phyloP scores from a whole-genome alignment of 2,797 vertebrate genomes.

The Hozukius guyotensis region DNA sequence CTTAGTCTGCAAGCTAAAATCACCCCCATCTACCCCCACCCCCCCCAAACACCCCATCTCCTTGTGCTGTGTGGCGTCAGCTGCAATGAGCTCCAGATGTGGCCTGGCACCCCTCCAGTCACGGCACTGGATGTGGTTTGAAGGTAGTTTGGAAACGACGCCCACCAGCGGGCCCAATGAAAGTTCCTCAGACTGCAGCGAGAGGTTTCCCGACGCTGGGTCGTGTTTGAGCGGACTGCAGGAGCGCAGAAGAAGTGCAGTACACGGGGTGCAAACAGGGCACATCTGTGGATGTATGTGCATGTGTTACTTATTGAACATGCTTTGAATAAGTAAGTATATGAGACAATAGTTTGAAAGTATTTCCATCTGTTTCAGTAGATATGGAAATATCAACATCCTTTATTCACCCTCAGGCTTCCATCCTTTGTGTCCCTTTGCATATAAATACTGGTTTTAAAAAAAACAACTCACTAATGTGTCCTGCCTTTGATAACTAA shows the following conservation, averaged over 20 bases:
- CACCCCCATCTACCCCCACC: slow-evolving; percentile 33
- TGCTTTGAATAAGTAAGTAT: slow-evolving; percentile 49
- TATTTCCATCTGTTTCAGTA: slow-evolving; percentile 58
- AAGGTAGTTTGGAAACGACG: slow-evolving; percentile 81
- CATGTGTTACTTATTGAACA: slow-evolving; percentile 66
- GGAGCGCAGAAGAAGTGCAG: slow-evolving; percentile 20
- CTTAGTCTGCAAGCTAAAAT: slow-evolving; percentile 58
- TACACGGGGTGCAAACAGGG: neutral
- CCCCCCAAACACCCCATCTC: slow-evolving; percentile 68
- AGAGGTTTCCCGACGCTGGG: slow-evolving; percentile 48
- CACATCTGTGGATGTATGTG: slow-evolving; percentile 27
- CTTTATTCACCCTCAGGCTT: slow-evolving; percentile 30
- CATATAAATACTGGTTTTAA: slow-evolving; percentile 9
- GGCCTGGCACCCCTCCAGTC: slow-evolving; percentile 80
- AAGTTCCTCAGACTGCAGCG: slow-evolving; percentile 72
- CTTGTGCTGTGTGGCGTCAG: slow-evolving; percentile 83
- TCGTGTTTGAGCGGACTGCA: slow-evolving; percentile 14
- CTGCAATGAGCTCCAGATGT: slow-evolving; percentile 88
- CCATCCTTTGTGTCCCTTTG: slow-evolving; percentile 32
- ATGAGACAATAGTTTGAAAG: slow-evolving; percentile 44
- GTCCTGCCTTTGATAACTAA: slow-evolving; percentile 15
- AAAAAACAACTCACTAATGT: neutral
- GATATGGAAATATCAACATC: slow-evolving; percentile 60
- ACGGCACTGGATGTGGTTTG: slow-evolving; percentile 83
- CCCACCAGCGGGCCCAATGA: slow-evolving; percentile 82